Base-by-base conservation (phyloP, 2,888 invertebrate genomes). In the Leucoptera coffeella region DNA sequence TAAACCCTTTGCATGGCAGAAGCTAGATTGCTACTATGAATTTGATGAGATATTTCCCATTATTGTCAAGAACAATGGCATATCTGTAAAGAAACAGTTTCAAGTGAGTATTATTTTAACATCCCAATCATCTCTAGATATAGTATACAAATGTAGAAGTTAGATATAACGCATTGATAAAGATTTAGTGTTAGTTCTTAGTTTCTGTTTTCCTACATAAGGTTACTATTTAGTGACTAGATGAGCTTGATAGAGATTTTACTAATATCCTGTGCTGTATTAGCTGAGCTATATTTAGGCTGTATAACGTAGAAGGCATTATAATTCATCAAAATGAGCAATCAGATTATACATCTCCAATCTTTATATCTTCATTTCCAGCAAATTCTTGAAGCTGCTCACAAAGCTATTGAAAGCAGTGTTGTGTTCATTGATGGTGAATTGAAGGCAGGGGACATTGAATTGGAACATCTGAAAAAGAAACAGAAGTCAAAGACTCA, bases 31-130 rank as follows among this genome's bases (percentile, higher is more conserved):
- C 35, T 77, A 77, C 39, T 79, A 85, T 43, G 81, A 85, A 38
- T 69, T 91, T 45, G 83, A 90, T 54, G 78, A 83, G 39, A 56
- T 82, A 9, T 82, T 85, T 47, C 80, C 85, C 27, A 77, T 89
- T 12, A 58, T 77, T 33, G 72, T 76, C 19, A 65, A 76, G 39
- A 72, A 78, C 33, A 65, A 61, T 53, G 73, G 77, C 23, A 76
- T 78, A 38, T 75, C 80, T 27, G 73, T 85, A 4, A 80, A 78
- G 41, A 77, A 78, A 42, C 82, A 83, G 43, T 74, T 85, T 43
- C 77, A 80, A 64, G 82, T 82, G 57, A 38, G 35, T 26, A 17
- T 19, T 26, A 9, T 9, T 5, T 23, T 13, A 7, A 4, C n/a
- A 13, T 4, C 10, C 22, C 22, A 9, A 22, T 6, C 22, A 22